Percentiles rank a stretch among this genome's conserved stretches.
These are phyloP conservation scores for Xiphophorus maculatus DNA, from an alignment of 2,113 vertebrate species.

Conservation along the genomic window DNA sequence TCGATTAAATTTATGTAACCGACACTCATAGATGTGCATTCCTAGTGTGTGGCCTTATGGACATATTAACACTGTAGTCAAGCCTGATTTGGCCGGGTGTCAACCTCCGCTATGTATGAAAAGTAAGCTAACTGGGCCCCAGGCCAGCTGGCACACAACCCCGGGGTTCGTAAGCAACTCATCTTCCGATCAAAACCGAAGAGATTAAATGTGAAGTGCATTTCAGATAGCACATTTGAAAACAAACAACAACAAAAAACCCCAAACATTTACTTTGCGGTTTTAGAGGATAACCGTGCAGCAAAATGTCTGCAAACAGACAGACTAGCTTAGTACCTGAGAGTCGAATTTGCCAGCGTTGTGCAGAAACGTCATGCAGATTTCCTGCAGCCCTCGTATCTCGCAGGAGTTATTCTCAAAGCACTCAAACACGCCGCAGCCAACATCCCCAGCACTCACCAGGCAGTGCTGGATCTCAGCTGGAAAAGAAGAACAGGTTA, in stretches of 20 bases:
- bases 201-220: constrained; percentile 27
- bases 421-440: constrained; percentile 98
- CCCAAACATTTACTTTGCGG: not conserved
- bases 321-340: constrained; percentile 85
- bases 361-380: constrained; percentile 99
- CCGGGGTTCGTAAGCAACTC: constrained; percentile 37
- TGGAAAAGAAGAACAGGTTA: constrained; percentile 76
- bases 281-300: constrained; percentile 20
- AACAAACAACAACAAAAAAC: constrained; percentile 15
- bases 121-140: constrained; percentile 61
- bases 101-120: constrained; percentile 66
- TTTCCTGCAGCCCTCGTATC: constrained; percentile 96
- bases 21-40: constrained; percentile 38
- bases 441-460: constrained; percentile 95
- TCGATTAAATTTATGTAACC: not conserved
- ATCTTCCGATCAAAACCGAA: constrained; percentile 53
- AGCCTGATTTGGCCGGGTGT: constrained; percentile 44
- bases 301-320: constrained; percentile 45
- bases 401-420: constrained; percentile 99
- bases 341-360: constrained; percentile 99
- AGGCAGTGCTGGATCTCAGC: constrained; percentile 98
- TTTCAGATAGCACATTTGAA: constrained; percentile 18
- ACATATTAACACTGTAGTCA: constrained; percentile 59
- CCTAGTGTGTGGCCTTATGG: constrained; percentile 46
- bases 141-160: constrained; percentile 62